A percentile compares a stretch with the other conserved stretches of the same genome.
Conservation (phyloP, 2,888 invertebrate genomes). For the Axea sp. region DNA sequence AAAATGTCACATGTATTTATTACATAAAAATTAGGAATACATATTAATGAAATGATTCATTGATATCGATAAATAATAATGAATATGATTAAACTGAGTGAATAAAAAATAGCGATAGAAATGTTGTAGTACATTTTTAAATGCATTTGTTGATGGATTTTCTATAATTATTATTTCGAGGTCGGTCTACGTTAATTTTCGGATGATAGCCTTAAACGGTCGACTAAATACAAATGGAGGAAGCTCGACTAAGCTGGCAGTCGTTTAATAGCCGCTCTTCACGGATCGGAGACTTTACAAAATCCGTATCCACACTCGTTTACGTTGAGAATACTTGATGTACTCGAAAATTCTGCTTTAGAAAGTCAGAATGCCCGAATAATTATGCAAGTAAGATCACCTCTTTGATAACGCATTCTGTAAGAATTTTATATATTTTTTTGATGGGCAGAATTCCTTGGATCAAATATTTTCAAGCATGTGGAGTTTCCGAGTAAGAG, state of each 20-base stretch:
- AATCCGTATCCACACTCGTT: constrained; percentile 64
- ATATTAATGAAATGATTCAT: too few species aligned
- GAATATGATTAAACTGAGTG: too few species aligned
- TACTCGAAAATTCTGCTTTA: constrained; percentile 64
- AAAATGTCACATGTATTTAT: too few species aligned
- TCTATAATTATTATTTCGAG: background rate
- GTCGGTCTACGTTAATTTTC: constrained; percentile 19
- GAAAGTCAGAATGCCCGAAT: constrained; percentile 58
- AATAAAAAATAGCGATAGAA: too few species aligned
- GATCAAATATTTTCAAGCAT: background rate
- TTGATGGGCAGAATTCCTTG: constrained; percentile 6
- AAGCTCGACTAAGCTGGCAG: constrained; percentile 62
- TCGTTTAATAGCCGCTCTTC: constrained; percentile 75
- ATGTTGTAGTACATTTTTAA: too few species aligned
- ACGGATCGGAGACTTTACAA: constrained; percentile 72
- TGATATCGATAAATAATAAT: too few species aligned
- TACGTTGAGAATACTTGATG: constrained; percentile 69
- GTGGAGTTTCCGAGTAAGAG: background rate
- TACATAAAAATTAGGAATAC: too few species aligned
- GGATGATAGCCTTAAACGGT: constrained; percentile 6
- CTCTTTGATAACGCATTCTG: constrained; percentile 7
- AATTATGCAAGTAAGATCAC: constrained; percentile 40
- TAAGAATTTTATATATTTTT: constrained; percentile 15
- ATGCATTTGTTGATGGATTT: too few species aligned
- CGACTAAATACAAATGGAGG: constrained; percentile 16